phyloP scores from a whole-genome alignment of 2,888 invertebrate genomes.

The Nomada fucata region DNA sequence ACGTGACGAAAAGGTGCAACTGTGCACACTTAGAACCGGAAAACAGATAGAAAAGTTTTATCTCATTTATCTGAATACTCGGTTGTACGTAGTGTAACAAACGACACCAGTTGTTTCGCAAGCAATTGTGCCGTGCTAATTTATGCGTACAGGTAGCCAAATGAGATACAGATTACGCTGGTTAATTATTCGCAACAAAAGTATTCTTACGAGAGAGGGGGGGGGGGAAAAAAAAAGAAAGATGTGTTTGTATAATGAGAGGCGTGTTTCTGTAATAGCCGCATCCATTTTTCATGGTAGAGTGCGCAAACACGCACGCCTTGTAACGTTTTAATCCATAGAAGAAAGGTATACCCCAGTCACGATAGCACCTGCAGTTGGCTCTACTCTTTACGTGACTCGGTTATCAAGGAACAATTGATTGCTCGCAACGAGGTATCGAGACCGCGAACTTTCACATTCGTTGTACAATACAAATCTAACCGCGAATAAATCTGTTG shows the following conservation, averaged over 20 bases:
- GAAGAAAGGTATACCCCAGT: slow-evolving; percentile 37
- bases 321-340: slow-evolving; percentile 47
- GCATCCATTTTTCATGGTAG: slow-evolving; percentile 34
- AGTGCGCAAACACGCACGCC: slow-evolving; percentile 12
- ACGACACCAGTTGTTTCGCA: neutral
- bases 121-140: neutral
- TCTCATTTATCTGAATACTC: too few relatives aligned
- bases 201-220: neutral
- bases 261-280: slow-evolving; percentile 22
- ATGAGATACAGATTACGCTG: neutral
- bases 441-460: slow-evolving; percentile 47
- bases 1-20: too few relatives aligned
- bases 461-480: slow-evolving; percentile 38
- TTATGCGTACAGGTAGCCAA: neutral
- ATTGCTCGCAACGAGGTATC: slow-evolving; percentile 47
- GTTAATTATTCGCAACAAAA: neutral
- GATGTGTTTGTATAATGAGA: slow-evolving; percentile 11
- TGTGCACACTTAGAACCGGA: too few relatives aligned
- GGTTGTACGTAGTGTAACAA: too few relatives aligned
- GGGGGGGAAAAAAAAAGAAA: neutral
- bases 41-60: too few relatives aligned
- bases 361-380: slow-evolving; percentile 51
- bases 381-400: slow-evolving; percentile 52
- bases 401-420: slow-evolving; percentile 34
- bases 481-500: neutral